Evolutionary conservation across 2,797 vertebrate species (phyloP).

Genomic region (Leucoraja ocellata): DNA sequence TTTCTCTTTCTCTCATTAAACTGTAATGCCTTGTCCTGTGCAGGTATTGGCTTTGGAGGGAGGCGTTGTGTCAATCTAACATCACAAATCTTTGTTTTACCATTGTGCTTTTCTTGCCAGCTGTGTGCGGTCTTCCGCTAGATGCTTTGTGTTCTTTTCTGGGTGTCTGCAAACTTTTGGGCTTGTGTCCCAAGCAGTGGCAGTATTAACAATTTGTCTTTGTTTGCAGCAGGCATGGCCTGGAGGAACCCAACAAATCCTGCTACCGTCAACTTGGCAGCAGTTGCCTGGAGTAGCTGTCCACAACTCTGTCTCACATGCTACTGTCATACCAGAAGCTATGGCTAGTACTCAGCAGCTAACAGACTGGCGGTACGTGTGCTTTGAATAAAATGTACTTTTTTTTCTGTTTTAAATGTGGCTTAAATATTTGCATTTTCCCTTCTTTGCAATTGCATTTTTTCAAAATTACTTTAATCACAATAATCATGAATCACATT

Average conservation of each 20-base stretch:
- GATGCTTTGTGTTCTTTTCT: constrained; percentile 52
- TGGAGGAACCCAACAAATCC: constrained; percentile 90
- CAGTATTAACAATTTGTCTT: constrained; percentile 66
- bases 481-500: background rate
- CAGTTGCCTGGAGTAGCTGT: constrained; percentile 88
- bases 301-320: constrained; percentile 79
- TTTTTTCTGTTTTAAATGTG: background rate
- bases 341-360: constrained; percentile 67
- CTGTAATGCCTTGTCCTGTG: constrained; percentile 73
- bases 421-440: background rate
- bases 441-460: background rate
- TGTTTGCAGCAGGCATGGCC: constrained; percentile 88
- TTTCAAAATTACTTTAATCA: background rate
- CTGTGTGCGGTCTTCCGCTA: constrained; percentile 62
- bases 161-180: constrained; percentile 40
- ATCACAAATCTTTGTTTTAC: constrained; percentile 59
- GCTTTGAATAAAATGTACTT: background rate
- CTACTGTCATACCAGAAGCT: constrained; percentile 71
- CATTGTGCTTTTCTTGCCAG: constrained; percentile 59
- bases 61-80: constrained; percentile 74
- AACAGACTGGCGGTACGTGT: constrained; percentile 73
- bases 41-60: constrained; percentile 79
- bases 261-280: constrained; percentile 94
- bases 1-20: constrained; percentile 70
- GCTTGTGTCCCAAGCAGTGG: constrained; percentile 31